Evolutionary conservation across 2,888 invertebrate species (phyloP), one percentile per base, ranked within the genome.

Genomic region (Philonicus albiceps): DNA sequence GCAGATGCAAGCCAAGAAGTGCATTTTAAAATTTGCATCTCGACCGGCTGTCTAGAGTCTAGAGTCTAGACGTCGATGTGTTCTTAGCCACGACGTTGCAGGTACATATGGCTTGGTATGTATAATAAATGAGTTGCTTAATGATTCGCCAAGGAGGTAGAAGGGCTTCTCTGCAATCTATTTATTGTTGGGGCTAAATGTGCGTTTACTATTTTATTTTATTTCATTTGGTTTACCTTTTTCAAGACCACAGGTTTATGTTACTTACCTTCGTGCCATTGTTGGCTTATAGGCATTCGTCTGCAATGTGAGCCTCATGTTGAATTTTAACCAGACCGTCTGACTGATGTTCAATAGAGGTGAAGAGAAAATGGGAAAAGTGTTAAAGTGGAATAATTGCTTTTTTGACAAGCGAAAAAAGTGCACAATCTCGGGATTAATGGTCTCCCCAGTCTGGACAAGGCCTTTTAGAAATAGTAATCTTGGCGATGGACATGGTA

Each of bases 351-450:
- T 76, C 84, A 74, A 86, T 86, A 75, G 84, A 76, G 72, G 84
- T 86, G 86, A 86, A 86, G 83, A 86, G 86, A 83, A 86, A 83
- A 86, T 86, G 86, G 85, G 74, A 86, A 86, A 86, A 84, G 84
- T 84, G 86, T 86, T 86, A 84, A 76, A 86, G 64, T 37, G 64
- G 74, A 86, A 81, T 81, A 81, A 81, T 81, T 81, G 81, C 81
- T 81, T 81, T 81, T 81, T 64, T 81, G 81, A 81, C 81, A 81
- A 22, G 64, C 81, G 81, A 81, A 81, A 64, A 81, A 81, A 40
- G 81, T 81, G 64, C 81, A 81, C 81, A 81, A 81, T 81, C 81
- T 81, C 55, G 55, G 55, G 37, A 81, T 81, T 81, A 81, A 81
- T 81, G 81, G 81, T 64, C 64, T 64, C 49, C 34, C 34, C 31